Evolutionary conservation across 2,113 vertebrate genomes (phyloP).

Genomic region (Cnemophilus loriae): DNA sequence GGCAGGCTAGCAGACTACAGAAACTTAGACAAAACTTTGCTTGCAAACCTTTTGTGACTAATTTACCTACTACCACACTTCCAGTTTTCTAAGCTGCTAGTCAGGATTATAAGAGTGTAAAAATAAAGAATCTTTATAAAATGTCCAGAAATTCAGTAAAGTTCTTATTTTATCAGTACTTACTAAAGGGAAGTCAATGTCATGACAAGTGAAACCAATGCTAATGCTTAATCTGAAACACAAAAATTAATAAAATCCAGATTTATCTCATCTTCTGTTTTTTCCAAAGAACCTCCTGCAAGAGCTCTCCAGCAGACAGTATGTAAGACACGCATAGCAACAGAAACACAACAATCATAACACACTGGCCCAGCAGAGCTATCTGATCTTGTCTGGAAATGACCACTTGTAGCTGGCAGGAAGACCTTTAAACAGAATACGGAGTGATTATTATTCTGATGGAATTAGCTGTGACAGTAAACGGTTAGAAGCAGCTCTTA

Average conservation of each 20-base stretch:
- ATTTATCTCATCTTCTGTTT: neutral
- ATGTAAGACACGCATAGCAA: neutral
- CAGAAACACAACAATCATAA: neutral
- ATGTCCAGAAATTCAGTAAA: neutral
- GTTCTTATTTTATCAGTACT: neutral
- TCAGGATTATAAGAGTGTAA: neutral
- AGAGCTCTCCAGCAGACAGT: neutral
- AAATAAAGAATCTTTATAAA: neutral
- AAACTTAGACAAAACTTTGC: neutral
- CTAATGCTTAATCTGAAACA: neutral
- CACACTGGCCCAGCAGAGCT: neutral
- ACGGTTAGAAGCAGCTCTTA: neutral
- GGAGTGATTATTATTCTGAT: neutral
- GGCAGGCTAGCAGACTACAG: neutral
- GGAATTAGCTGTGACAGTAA: neutral
- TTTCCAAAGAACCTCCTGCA: neutral
- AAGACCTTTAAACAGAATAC: neutral
- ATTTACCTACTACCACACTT: neutral
- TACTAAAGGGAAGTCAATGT: neutral
- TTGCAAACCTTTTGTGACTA: neutral
- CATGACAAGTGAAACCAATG: neutral
- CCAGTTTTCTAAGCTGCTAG: neutral
- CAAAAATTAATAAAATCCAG: neutral
- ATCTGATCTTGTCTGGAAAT: neutral
- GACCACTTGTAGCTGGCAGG: neutral